Base-by-base conservation (phyloP, 2,797 vertebrate genomes). In the Cheirogaleus major region DNA sequence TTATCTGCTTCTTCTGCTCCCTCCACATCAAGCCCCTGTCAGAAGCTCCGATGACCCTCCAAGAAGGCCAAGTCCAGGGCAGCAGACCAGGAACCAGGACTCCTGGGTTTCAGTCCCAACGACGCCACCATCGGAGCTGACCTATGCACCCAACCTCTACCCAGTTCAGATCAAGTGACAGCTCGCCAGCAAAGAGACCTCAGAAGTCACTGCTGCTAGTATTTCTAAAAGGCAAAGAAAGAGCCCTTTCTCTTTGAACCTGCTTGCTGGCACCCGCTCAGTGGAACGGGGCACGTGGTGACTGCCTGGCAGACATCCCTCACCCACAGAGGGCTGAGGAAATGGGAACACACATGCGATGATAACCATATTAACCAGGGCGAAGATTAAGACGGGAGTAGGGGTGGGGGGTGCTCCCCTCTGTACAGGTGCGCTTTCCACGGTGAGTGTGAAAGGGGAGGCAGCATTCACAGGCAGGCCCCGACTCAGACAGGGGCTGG, bases 1-100 rank as follows among this genome's bases (percentile, higher is more conserved):
- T 55, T 18, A 8, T 52, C 22, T 81, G 52, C 55, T 45, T 61
- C 43, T 13, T 4, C 32, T 9, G 48, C 17, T 11, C 27, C 32
- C 63, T 67, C 43, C 30, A 7, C 17, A 1, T 32, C 52, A 86
- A 20, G 61, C 35, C 2, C 38, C 43, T 18, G 0, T 23, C 17
- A 4, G 89, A 63, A 75, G 78, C 72, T 61, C 63, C 0, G 0
- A 11, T 25, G n/a, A 79, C 76, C 41, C 35, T 91, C 57, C 81
- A 4, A 20, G 22, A 81, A 82, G 70, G 48, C 38, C 25, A 50
- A 32, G 76, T n/a, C 43, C 72, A 35, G 70, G 75, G 89, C 65
- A 48, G 65, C 89, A 41, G 61, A 27, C 0, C 0, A 0, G n/a
- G 38, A 70, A 4, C 4, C 0, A 1, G 38, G 38, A 78, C 12